Evolutionary conservation across 1,140 invertebrate genomes (phyloP).

Genomic region (Zaprionus africanus): DNA sequence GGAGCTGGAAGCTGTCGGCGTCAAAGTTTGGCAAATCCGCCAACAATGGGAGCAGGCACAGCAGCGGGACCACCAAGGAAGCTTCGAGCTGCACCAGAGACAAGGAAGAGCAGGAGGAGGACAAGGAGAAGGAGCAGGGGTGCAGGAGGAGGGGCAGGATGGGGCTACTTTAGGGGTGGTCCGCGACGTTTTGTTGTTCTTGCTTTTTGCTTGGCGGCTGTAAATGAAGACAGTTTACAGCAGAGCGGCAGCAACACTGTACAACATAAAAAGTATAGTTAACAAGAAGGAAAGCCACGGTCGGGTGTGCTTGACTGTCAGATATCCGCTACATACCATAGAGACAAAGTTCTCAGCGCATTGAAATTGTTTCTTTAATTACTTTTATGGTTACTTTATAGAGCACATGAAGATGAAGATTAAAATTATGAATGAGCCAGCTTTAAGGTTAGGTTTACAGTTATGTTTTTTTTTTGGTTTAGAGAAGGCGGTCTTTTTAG

Average conservation of each 20-base stretch:
- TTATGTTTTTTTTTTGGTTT: no score
- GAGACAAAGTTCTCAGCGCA: fast-evolving
- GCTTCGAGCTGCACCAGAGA: slow-evolving; percentile 8
- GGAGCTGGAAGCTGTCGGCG: slow-evolving; percentile 39
- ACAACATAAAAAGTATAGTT: slow-evolving; percentile 44
- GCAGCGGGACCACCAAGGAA: slow-evolving; percentile 55
- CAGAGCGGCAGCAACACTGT: slow-evolving; percentile 46
- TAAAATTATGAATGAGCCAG: no score
- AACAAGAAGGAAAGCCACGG: background rate
- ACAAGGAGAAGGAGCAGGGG: slow-evolving; percentile 16
- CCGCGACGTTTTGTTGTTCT: slow-evolving; percentile 30
- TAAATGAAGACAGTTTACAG: slow-evolving; percentile 52
- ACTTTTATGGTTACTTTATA: no score
- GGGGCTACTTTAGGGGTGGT: slow-evolving; percentile 72
- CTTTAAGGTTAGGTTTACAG: no score
- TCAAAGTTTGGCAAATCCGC: slow-evolving; percentile 71
- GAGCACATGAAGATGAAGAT: no score
- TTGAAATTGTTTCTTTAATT: no score
- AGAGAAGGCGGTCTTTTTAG: no score
- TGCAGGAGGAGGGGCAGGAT: slow-evolving; percentile 16
- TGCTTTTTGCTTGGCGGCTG: slow-evolving; percentile 45
- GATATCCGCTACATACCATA: no score
- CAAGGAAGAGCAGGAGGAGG: slow-evolving; percentile 1
- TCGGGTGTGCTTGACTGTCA: no score
- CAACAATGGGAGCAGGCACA: slow-evolving; percentile 29